A percentile compares a stretch with the other conserved stretches of the same genome.
These are phyloP conservation scores for Vombatus ursinus DNA, from an alignment of 2,113 vertebrate genomes.

Conservation along the genomic window DNA sequence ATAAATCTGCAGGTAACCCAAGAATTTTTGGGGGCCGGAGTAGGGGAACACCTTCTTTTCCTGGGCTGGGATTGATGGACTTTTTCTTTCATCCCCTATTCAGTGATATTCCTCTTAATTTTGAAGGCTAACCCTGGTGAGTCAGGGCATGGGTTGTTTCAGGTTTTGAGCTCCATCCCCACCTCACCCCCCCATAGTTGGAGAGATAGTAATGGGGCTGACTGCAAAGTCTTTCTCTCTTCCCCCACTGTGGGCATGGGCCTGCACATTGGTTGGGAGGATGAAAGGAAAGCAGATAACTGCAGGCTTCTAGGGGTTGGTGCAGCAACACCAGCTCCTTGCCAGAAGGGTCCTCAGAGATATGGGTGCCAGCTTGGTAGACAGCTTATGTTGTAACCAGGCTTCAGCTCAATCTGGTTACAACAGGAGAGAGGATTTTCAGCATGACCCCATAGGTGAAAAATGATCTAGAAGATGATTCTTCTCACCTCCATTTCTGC, in stretches of 20 bases:
- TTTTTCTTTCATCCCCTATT: neutral
- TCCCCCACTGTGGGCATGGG: neutral
- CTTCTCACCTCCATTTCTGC: neutral
- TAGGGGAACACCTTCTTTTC: neutral
- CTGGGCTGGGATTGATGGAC: neutral
- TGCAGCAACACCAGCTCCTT: neutral
- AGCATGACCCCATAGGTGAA: neutral
- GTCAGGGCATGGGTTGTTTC: neutral
- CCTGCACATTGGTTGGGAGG: neutral
- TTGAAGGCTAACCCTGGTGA: neutral
- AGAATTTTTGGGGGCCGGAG: neutral
- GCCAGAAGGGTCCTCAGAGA: neutral
- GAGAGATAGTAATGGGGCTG: neutral
- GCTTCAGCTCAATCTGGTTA: neutral
- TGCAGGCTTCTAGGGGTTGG: neutral
- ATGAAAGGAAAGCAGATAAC: too few species aligned
- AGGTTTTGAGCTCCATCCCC: too few species aligned
- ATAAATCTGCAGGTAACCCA: neutral
- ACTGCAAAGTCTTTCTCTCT: neutral
- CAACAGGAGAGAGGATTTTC: too few species aligned
- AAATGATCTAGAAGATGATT: too few species aligned
- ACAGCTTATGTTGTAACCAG: neutral
- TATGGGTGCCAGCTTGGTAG: neutral
- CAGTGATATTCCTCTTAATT: neutral
- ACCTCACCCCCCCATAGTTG: too few species aligned